phyloP scores from a whole-genome alignment of 2,888 invertebrate species.

The Megaustenia siamemsis region DNA sequence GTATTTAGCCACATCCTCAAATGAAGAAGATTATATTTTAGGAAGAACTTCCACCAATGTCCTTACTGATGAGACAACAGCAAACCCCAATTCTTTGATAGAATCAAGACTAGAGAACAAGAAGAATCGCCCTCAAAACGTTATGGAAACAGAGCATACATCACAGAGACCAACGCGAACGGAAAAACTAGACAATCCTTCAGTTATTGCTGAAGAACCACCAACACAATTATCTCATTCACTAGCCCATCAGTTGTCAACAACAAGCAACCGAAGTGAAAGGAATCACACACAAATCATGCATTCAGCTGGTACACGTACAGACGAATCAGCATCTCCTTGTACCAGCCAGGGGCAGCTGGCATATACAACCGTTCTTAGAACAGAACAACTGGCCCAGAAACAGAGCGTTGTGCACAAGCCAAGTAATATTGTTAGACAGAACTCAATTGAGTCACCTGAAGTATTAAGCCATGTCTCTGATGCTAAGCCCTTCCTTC shows the following conservation, averaged over 20 bases:
- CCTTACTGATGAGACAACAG: neutral
- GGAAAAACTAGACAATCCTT: slow-evolving; percentile 19
- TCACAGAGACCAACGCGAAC: slow-evolving; percentile 27
- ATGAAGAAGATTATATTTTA: too few relatives aligned
- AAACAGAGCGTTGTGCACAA: neutral
- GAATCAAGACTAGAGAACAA: neutral
- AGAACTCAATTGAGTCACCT: neutral
- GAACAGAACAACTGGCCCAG: too few relatives aligned
- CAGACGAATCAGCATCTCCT: neutral
- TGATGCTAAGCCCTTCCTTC: neutral
- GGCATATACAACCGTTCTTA: neutral
- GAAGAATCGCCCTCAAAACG: neutral
- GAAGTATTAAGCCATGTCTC: neutral
- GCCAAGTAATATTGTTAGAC: neutral
- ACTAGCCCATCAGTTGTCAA: too few relatives aligned
- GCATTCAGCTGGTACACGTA: neutral
- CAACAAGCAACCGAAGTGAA: neutral
- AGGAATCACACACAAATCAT: too few relatives aligned
- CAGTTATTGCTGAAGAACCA: neutral
- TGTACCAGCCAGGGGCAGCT: too few relatives aligned
- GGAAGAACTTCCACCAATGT: neutral
- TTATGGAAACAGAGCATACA: neutral
- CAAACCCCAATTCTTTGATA: neutral
- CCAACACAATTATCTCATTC: neutral
- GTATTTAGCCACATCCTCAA: too few relatives aligned